Evolutionary conservation across 1,140 invertebrate species (phyloP).

Genomic region (Bradynema listronoti): DNA sequence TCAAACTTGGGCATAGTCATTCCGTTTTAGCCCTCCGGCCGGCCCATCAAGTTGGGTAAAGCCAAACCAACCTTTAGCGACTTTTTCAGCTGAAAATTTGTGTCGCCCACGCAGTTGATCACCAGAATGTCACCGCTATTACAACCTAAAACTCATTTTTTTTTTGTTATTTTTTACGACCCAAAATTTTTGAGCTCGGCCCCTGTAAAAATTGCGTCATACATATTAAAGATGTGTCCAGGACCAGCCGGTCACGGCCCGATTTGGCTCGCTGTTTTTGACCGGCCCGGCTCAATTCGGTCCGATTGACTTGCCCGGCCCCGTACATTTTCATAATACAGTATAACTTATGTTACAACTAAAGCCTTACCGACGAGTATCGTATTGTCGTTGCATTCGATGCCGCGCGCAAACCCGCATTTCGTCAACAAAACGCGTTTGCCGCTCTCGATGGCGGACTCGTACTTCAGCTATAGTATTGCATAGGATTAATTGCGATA

Average conservation of each 20-base stretch:
- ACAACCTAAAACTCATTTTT: slow-evolving; percentile 37
- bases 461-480: slow-evolving; percentile 12
- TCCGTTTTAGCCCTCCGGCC: neutral
- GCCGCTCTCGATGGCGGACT: slow-evolving; percentile 11
- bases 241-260: too few species aligned
- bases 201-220: too few species aligned
- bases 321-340: too few species aligned
- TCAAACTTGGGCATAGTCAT: too few species aligned
- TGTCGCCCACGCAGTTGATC: slow-evolving; percentile 37
- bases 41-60: too few species aligned
- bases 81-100: slow-evolving; percentile 40
- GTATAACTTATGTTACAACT: slow-evolving; percentile 7
- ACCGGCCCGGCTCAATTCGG: too few species aligned
- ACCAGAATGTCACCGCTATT: slow-evolving; percentile 43
- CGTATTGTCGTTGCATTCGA: slow-evolving; percentile 38
- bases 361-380: slow-evolving; percentile 26
- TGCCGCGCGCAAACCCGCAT: slow-evolving; percentile 35
- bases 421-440: neutral
- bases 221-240: too few species aligned
- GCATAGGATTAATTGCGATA: too few species aligned
- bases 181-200: neutral
- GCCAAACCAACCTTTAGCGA: slow-evolving; percentile 19
- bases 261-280: too few species aligned
- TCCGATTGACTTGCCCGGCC: too few species aligned
- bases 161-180: neutral